Percentiles rank a stretch among this genome's conserved stretches.
These are phyloP conservation scores for Cyclophora punctaria DNA, from an alignment of 2,888 invertebrate species.

Conservation along the genomic window DNA sequence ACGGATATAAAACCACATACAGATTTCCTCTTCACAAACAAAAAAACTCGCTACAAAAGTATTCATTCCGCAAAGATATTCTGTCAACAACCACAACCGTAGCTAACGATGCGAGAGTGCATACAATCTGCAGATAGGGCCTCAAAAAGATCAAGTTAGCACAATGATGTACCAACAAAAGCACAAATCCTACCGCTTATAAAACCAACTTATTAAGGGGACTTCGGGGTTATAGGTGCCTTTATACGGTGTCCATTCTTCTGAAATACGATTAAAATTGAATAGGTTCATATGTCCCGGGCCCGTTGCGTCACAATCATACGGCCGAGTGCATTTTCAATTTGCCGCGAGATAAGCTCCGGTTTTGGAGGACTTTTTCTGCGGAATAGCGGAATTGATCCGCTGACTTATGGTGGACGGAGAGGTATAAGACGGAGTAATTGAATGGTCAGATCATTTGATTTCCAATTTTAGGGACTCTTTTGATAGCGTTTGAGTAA, in stretches of 20 bases:
- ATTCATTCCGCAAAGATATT: slow-evolving; percentile 20
- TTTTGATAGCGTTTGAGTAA: slow-evolving; percentile 3
- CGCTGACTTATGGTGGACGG: slow-evolving; percentile 64
- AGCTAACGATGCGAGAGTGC: slow-evolving; percentile 40
- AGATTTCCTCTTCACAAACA: background rate
- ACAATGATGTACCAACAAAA: slow-evolving; percentile 58
- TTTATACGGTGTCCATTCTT: slow-evolving; percentile 72
- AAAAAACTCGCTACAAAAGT: slow-evolving; percentile 16
- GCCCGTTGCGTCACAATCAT: slow-evolving; percentile 70
- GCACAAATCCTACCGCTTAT: slow-evolving; percentile 67
- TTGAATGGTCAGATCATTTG: slow-evolving; percentile 64
- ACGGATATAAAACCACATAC: no score
- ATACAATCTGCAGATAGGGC: slow-evolving; percentile 41
- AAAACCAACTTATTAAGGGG: slow-evolving; percentile 64
- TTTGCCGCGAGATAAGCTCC: slow-evolving; percentile 72
- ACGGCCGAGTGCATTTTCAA: slow-evolving; percentile 73
- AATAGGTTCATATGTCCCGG: slow-evolving; percentile 72
- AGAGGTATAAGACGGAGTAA: slow-evolving; percentile 46
- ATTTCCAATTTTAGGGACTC: slow-evolving; percentile 44
- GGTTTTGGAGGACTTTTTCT: slow-evolving; percentile 71
- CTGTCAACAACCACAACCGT: slow-evolving; percentile 29
- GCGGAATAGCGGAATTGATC: slow-evolving; percentile 69
- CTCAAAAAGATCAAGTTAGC: slow-evolving; percentile 68
- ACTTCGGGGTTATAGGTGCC: slow-evolving; percentile 58
- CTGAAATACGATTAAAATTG: slow-evolving; percentile 75